Evolutionary conservation across 2,797 vertebrate genomes (phyloP).

Genomic region (Coilia nasus): DNA sequence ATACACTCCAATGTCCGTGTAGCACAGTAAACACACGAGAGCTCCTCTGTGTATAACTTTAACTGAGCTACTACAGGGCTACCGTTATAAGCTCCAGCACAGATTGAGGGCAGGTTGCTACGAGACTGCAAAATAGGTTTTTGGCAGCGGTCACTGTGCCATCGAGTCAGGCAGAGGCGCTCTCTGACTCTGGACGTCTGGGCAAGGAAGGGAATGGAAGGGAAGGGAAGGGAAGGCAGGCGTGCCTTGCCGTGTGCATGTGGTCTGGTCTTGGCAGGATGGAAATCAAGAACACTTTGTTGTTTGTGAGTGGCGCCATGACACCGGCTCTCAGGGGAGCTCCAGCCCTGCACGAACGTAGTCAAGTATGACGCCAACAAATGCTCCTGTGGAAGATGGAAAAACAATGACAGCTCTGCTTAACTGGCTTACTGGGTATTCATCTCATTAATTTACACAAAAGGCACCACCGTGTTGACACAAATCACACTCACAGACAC

Average conservation of each 20-base stretch:
- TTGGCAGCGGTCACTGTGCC: background rate
- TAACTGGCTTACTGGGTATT: conserved; percentile 41
- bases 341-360: conserved; percentile 35
- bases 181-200: background rate
- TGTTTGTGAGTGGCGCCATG: conserved; percentile 20
- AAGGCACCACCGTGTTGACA: background rate
- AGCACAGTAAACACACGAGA: background rate
- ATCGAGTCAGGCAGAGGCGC: background rate
- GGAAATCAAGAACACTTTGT: conserved; percentile 17
- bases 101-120: background rate
- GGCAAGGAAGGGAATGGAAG: background rate
- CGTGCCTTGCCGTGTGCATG: background rate
- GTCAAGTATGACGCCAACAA: conserved; percentile 47
- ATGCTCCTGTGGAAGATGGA: conserved; percentile 28
- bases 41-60: background rate
- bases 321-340: conserved; percentile 37
- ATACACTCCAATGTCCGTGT: too few relatives aligned
- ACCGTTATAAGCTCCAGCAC: background rate
- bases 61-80: background rate
- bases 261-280: background rate
- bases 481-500: too few relatives aligned
- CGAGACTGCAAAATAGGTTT: background rate
- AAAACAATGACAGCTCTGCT: conserved; percentile 33
- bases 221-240: too few relatives aligned
- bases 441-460: conserved; percentile 41